Conservation (phyloP, 2,888 invertebrate genomes). For the Mycogona germanica region DNA sequence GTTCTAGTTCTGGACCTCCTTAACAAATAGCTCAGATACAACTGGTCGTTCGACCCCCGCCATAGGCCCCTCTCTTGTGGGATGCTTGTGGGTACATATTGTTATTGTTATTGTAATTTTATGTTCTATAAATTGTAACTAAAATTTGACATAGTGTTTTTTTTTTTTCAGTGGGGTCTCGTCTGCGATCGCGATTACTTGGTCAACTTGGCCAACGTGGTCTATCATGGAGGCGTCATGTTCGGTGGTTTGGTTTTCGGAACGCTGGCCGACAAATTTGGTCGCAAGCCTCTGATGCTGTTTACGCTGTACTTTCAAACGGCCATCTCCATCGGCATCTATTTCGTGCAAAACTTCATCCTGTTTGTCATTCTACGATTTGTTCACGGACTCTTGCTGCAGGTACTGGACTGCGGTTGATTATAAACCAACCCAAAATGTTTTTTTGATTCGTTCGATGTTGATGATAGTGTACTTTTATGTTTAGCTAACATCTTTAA, state of each 20-base stretch:
- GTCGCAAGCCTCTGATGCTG: conserved; percentile 36
- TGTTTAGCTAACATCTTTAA: neutral
- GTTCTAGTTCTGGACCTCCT: neutral
- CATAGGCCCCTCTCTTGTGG: no score
- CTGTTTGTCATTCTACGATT: conserved; percentile 35
- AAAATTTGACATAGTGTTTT: no score
- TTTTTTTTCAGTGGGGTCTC: conserved; percentile 32
- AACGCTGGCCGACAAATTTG: conserved; percentile 35
- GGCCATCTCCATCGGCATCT: conserved; percentile 27
- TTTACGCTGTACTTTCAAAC: conserved; percentile 37
- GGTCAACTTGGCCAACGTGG: conserved; percentile 30
- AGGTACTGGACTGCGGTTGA: no score
- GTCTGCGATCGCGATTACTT: conserved; percentile 35
- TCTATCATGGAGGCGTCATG: conserved; percentile 36
- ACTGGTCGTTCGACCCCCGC: no score
- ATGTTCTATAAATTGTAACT: neutral
- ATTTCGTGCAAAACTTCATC: conserved; percentile 30
- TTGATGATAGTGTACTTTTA: neutral
- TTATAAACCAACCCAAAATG: no score
- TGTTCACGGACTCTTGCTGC: conserved; percentile 38
- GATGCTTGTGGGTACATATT: no score
- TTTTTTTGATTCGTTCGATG: neutral
- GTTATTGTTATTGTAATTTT: neutral
- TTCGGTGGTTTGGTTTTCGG: conserved; percentile 38
- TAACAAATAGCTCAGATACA: no score